Evolutionary conservation across 1,140 invertebrate genomes (phyloP).

Genomic region (Drosophila takahashii): DNA sequence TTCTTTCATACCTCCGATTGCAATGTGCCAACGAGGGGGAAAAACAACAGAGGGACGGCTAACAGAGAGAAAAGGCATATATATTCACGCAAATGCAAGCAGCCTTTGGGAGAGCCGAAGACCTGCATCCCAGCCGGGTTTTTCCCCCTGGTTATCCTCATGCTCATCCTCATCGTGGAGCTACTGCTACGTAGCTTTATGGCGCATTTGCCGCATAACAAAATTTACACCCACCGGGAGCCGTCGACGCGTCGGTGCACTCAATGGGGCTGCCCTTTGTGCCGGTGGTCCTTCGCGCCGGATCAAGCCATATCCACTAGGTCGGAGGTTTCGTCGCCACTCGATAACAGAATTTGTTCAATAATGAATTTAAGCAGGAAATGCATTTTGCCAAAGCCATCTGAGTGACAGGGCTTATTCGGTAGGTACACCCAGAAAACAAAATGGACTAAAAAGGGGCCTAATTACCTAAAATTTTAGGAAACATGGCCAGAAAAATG

Average conservation of each 20-base stretch:
- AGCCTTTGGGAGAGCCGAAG: slow-evolving; percentile 51
- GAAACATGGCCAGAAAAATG: too few relatives aligned
- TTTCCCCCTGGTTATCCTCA: neutral
- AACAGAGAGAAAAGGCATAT: slow-evolving; percentile 22
- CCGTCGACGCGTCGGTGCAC: slow-evolving; percentile 35
- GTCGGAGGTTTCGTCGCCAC: slow-evolving; percentile 20
- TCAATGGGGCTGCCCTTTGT: slow-evolving; percentile 50
- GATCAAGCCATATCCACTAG: slow-evolving; percentile 39
- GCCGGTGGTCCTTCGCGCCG: slow-evolving; percentile 10
- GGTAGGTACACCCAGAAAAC: too few relatives aligned
- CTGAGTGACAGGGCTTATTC: slow-evolving; percentile 13
- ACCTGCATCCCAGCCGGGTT: slow-evolving; percentile 22
- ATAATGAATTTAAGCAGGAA: slow-evolving; percentile 41
- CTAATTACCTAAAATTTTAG: too few relatives aligned
- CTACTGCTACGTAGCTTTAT: slow-evolving; percentile 62
- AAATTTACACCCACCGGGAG: slow-evolving; percentile 74
- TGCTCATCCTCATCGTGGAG: slow-evolving; percentile 1
- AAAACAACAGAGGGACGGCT: slow-evolving; percentile 5
- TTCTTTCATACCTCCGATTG: slow-evolving; percentile 32
- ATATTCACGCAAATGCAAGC: slow-evolving; percentile 57
- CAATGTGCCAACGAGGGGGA: neutral
- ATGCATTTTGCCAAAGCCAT: slow-evolving; percentile 27
- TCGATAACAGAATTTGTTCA: slow-evolving; percentile 29
- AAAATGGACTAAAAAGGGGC: too few relatives aligned
- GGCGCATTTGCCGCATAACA: slow-evolving; percentile 76